A percentile compares a stretch with the other conserved stretches of the same genome.
Conservation (phyloP, 1,140 invertebrate species). For the Tyrophagus putrescentiae region DNA sequence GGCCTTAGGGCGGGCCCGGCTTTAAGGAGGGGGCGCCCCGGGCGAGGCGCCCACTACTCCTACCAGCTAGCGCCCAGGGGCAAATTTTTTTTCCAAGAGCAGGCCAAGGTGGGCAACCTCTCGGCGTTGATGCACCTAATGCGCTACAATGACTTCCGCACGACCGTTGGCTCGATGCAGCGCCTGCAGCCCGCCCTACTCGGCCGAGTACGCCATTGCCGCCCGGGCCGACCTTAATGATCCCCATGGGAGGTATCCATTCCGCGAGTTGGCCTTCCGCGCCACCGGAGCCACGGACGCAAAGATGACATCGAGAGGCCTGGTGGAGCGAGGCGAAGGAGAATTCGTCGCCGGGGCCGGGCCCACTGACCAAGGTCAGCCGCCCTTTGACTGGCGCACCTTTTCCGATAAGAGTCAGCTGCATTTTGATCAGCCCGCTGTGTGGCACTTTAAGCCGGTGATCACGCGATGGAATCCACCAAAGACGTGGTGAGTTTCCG, state of each 20-base stretch:
- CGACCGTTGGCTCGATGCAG: conserved; percentile 20
- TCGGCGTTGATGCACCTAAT: conserved; percentile 31
- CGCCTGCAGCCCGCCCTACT: conserved; percentile 23
- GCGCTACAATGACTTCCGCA: conserved; percentile 31
- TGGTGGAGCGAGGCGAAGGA: no score
- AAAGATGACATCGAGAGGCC: conserved; percentile 34
- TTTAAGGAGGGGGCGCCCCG: conserved; percentile 30
- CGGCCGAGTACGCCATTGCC: conserved; percentile 19
- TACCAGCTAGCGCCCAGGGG: conserved; percentile 33
- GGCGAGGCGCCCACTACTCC: conserved; percentile 29
- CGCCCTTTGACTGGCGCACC: conserved; percentile 19
- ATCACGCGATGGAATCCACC: no score
- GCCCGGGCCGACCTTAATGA: conserved; percentile 23
- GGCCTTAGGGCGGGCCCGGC: conserved; percentile 33
- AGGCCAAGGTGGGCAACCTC: conserved; percentile 30
- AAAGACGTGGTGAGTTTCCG: no score
- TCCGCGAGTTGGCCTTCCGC: background rate
- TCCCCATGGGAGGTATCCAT: conserved; percentile 18
- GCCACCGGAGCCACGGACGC: conserved; percentile 18
- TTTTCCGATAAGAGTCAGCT: no score
- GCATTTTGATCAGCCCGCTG: no score
- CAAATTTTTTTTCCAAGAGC: conserved; percentile 34
- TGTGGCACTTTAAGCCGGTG: no score
- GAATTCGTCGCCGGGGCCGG: conserved; percentile 25
- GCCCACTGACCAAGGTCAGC: conserved; percentile 12